Percentiles rank a stretch among this genome's conserved stretches.
Conservation (phyloP, 2,113 vertebrate genomes). For the Oryzias melastigma region DNA sequence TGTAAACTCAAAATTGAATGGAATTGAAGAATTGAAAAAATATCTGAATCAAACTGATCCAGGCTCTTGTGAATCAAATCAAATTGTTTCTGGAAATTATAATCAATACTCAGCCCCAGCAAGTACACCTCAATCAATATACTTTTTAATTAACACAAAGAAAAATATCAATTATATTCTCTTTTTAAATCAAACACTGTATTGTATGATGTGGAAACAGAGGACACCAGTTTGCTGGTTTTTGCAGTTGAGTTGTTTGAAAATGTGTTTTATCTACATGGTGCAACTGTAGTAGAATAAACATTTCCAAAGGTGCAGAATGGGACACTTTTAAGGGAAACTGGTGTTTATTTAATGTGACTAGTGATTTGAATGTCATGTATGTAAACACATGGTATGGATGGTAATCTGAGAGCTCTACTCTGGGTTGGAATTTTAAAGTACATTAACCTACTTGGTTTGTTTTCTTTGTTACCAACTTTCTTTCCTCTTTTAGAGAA, state of each 20-base stretch:
- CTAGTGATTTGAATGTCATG: neutral
- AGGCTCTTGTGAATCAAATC: too few species aligned
- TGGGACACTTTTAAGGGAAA: neutral
- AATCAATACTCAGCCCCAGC: too few species aligned
- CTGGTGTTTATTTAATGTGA: neutral
- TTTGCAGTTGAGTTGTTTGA: neutral
- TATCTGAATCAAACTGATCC: too few species aligned
- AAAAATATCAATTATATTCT: too few species aligned
- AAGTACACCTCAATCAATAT: too few species aligned
- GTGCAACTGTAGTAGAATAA: neutral
- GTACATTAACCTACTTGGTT: neutral
- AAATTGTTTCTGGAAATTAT: too few species aligned
- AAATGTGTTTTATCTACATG: neutral
- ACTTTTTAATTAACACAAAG: too few species aligned
- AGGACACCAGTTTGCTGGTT: too few species aligned
- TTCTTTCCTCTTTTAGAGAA: neutral
- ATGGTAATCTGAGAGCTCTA: neutral
- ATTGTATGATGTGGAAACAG: too few species aligned
- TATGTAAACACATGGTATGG: neutral
- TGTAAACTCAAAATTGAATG: too few species aligned
- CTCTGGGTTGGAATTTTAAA: neutral
- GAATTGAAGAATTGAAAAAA: too few species aligned
- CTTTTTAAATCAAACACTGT: too few species aligned
- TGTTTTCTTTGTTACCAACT: neutral
- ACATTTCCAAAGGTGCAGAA: neutral